A percentile compares a stretch with the other conserved stretches of the same genome.
phyloP scores from a whole-genome alignment of 2,113 vertebrate genomes.

The Thalassoma bifasciatum region DNA sequence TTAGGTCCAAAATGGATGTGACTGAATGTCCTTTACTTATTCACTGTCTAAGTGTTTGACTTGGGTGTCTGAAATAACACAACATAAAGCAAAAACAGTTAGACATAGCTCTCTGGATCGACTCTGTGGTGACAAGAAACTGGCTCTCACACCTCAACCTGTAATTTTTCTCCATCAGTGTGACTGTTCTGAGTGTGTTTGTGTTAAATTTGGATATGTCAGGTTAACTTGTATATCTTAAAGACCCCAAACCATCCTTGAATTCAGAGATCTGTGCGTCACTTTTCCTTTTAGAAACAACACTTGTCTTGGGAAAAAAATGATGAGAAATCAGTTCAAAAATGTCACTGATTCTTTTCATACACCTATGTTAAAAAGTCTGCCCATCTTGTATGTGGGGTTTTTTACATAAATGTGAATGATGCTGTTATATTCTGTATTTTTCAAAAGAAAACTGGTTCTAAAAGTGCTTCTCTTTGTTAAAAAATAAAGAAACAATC shows the following conservation, averaged over 20 bases:
- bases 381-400: conserved; percentile 6
- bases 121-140: background rate
- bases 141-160: too few relatives aligned
- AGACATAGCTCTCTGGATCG: conserved; percentile 14
- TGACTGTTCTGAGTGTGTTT: conserved; percentile 6
- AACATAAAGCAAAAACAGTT: conserved; percentile 7
- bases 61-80: background rate
- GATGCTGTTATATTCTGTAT: conserved; percentile 43
- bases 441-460: conserved; percentile 46
- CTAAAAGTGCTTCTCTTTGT: conserved; percentile 50
- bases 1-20: background rate
- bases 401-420: conserved; percentile 56
- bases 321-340: conserved; percentile 2
- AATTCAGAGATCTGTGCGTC: too few relatives aligned
- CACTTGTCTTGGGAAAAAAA: background rate
- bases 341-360: conserved; percentile 26
- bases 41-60: background rate
- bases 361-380: conserved; percentile 14
- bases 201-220: too few relatives aligned
- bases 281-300: too few relatives aligned
- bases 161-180: background rate
- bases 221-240: too few relatives aligned
- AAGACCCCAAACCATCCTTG: too few relatives aligned
- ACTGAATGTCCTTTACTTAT: too few relatives aligned
- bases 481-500: conserved; percentile 49